Evolutionary conservation across 92 coral and sea anemone species (phyloP), one percentile per base, ranked within the genome.

Genomic region (Heliopora coerulea): DNA sequence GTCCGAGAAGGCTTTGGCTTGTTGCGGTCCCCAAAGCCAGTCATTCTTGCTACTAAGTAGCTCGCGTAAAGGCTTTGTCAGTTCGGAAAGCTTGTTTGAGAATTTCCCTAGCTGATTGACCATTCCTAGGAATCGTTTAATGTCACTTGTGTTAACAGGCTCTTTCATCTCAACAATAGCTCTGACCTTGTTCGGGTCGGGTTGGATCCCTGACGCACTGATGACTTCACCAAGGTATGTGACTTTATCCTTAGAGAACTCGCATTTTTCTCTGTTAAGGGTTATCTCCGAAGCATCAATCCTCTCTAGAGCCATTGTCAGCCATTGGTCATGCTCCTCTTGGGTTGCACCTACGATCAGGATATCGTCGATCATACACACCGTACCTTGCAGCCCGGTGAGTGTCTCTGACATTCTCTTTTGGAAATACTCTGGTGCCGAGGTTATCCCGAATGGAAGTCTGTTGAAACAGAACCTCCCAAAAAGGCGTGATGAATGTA

Each of bases 51-150:
- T 73, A 20, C 49, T 49, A 6, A 79, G 28, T 49, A 79, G 59
- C 3, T 79, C 81, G 27, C 77, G 77, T n/a, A 64, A 49, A 32
- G 81, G 80, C 28, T 72, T 80, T 19, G 84, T 83, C 12, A 78
- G 39, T 49, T 72, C 87, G 0, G 75, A 76, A 2, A 72, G 41
- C 15, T 33, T 46, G 30, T 73, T 81, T 5, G 83, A 32, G 23
- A 84, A 88, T 62, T 81, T 88, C 3, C 88, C 85, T 33, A 84
- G 82, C n/a, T 88, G 89, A 77, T 84, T 81, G 52, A 73, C 84
- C 86, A 87, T 80, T 6, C 84, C 85, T 83, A 83, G 44, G 57
- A 87, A 83, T 49, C 84, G 54, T 65, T n/a, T n/a, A n/a, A n/a
- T 80, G 88, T 19, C 83, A 64, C 25, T 78, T 76, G 26, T 48